These are phyloP conservation scores for Aphyosemion australe DNA, from an alignment of 2,113 vertebrate species.

Conservation along the genomic window DNA sequence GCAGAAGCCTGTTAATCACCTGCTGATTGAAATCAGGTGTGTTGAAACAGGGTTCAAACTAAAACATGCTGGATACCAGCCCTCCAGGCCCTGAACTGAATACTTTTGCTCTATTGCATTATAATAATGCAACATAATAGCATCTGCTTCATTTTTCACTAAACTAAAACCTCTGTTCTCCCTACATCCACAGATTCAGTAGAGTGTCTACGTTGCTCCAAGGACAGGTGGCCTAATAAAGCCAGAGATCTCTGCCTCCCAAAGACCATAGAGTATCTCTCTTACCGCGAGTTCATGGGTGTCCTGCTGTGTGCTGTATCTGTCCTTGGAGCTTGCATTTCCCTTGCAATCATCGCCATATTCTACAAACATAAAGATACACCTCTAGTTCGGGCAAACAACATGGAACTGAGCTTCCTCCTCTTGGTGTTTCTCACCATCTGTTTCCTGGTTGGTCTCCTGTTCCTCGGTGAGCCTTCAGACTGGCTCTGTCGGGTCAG, in stretches of 20 bases:
- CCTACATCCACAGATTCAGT: slow-evolving; percentile 66
- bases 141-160: too few relatives aligned
- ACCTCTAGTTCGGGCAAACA: slow-evolving; percentile 66
- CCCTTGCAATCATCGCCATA: slow-evolving; percentile 56
- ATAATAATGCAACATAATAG: too few relatives aligned
- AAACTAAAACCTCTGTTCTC: slow-evolving; percentile 18
- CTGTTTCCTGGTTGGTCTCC: slow-evolving; percentile 62
- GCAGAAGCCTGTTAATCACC: too few relatives aligned
- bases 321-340: slow-evolving; percentile 62
- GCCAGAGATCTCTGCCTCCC: slow-evolving; percentile 64
- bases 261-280: slow-evolving; percentile 71
- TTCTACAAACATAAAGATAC: slow-evolving; percentile 66
- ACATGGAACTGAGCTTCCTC: slow-evolving; percentile 69
- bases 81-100: too few relatives aligned
- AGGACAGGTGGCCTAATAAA: slow-evolving; percentile 71
- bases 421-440: slow-evolving; percentile 62
- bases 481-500: slow-evolving; percentile 67
- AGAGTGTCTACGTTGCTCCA: slow-evolving; percentile 70
- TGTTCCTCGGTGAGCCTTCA: slow-evolving; percentile 66
- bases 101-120: too few relatives aligned
- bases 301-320: slow-evolving; percentile 64
- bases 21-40: too few relatives aligned
- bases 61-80: too few relatives aligned
- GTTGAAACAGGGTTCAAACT: too few relatives aligned
- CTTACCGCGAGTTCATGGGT: slow-evolving; percentile 72